Conservation (phyloP, 2,797 vertebrate genomes). For the Salmo trutta region DNA sequence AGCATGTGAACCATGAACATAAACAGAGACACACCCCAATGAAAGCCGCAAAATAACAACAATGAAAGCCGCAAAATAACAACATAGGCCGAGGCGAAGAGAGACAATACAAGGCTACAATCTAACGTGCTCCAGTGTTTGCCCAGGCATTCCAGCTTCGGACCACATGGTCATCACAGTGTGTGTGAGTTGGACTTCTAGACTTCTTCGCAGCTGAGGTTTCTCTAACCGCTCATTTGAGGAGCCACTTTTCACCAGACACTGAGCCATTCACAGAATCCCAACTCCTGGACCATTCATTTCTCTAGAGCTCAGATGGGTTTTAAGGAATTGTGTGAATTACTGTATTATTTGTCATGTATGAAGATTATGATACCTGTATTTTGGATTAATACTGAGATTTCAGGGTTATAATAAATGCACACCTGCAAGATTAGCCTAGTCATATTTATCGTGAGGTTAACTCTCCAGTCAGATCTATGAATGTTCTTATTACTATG, state of each 20-base stretch:
- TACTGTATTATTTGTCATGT: background rate
- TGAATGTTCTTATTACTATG: background rate
- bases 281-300: background rate
- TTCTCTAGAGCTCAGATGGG: background rate
- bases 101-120: constrained; percentile 19
- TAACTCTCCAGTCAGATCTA: background rate
- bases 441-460: background rate
- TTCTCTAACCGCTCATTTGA: constrained; percentile 52
- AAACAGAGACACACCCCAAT: constrained; percentile 44
- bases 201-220: constrained; percentile 53
- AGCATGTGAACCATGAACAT: constrained; percentile 6
- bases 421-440: background rate
- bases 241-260: constrained; percentile 56
- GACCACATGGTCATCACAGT: constrained; percentile 23
- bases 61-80: constrained; percentile 44
- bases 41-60: constrained; percentile 45
- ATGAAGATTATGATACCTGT: background rate
- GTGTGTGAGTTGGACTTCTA: constrained; percentile 26
- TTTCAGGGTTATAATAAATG: background rate
- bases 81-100: constrained; percentile 7
- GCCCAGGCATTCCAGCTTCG: constrained; percentile 30
- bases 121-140: constrained; percentile 12
- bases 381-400: background rate
- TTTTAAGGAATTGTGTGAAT: background rate
- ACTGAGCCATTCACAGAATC: background rate